Evolutionary conservation across 2,113 vertebrate species (phyloP).

Genomic region (Paratilapia polleni): DNA sequence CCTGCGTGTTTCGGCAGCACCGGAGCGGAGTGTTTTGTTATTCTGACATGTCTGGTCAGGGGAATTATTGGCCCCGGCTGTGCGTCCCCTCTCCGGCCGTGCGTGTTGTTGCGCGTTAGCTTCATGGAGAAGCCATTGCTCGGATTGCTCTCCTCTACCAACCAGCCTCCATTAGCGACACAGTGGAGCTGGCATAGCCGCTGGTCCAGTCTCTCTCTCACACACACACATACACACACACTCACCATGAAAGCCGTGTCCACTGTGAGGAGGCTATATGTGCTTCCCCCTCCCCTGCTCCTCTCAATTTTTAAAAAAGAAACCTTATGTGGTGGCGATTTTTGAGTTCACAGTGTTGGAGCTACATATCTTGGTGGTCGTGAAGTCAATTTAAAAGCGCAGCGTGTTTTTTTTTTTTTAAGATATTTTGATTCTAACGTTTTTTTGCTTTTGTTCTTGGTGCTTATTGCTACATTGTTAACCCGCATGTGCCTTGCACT

Average conservation of each 20-base stretch:
- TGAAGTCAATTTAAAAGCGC: slow-evolving; percentile 22
- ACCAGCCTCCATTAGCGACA: slow-evolving; percentile 82
- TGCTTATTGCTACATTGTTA: slow-evolving; percentile 30
- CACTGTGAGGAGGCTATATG: slow-evolving; percentile 58
- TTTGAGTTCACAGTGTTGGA: slow-evolving; percentile 56
- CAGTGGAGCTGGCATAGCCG: slow-evolving; percentile 78
- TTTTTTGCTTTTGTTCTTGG: slow-evolving; percentile 31
- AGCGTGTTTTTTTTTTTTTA: slow-evolving; percentile 14
- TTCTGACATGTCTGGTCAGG: slow-evolving; percentile 71
- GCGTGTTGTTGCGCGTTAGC: slow-evolving; percentile 72
- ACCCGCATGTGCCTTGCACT: slow-evolving; percentile 11
- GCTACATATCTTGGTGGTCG: slow-evolving; percentile 30
- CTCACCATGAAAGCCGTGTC: slow-evolving; percentile 79
- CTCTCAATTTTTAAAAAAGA: slow-evolving; percentile 2
- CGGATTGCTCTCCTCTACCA: slow-evolving; percentile 81
- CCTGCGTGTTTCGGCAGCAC: slow-evolving; percentile 47
- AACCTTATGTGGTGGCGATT: slow-evolving; percentile 51
- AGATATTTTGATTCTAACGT: not conserved
- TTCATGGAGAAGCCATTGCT: slow-evolving; percentile 93
- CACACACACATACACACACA: slow-evolving; percentile 1
- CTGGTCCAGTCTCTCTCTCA: slow-evolving; percentile 74
- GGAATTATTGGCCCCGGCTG: slow-evolving; percentile 56
- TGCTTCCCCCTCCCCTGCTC: not conserved
- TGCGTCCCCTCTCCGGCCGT: slow-evolving; percentile 46
- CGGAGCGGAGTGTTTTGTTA: slow-evolving; percentile 61